Conservation (phyloP, 2,113 vertebrate species). For the Hystrix brachyura region DNA sequence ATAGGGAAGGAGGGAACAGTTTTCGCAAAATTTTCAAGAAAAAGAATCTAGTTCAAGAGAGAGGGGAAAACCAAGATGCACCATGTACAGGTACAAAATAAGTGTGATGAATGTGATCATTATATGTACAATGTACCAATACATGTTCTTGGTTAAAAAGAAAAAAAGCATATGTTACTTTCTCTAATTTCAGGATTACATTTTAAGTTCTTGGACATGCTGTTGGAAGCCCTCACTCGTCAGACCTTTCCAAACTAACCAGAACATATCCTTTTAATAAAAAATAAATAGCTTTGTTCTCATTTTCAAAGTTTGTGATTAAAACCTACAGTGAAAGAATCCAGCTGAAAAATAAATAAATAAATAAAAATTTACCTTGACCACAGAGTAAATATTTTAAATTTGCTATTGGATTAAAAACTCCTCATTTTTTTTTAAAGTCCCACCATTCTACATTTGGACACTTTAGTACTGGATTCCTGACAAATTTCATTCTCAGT, state of each 20-base stretch:
- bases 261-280: constrained; percentile 81
- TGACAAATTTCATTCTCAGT: neutral
- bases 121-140: no score
- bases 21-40: no score
- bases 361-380: neutral
- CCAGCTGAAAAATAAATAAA: constrained; percentile 75
- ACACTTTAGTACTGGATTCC: neutral
- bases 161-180: constrained; percentile 30
- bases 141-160: no score
- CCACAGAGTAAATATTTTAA: neutral
- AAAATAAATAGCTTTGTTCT: constrained; percentile 78
- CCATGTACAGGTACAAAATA: no score
- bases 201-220: constrained; percentile 70
- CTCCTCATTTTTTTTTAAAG: neutral
- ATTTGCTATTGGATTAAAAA: neutral
- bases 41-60: no score
- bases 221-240: constrained; percentile 75
- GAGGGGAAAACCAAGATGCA: no score
- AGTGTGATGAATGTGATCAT: no score
- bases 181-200: constrained; percentile 65
- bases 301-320: constrained; percentile 81
- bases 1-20: no score
- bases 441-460: neutral
- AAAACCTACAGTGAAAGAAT: constrained; percentile 77
- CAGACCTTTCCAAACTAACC: constrained; percentile 80